Evolutionary conservation across 1,140 invertebrate species (phyloP).

Genomic region (Drosophila santomea): DNA sequence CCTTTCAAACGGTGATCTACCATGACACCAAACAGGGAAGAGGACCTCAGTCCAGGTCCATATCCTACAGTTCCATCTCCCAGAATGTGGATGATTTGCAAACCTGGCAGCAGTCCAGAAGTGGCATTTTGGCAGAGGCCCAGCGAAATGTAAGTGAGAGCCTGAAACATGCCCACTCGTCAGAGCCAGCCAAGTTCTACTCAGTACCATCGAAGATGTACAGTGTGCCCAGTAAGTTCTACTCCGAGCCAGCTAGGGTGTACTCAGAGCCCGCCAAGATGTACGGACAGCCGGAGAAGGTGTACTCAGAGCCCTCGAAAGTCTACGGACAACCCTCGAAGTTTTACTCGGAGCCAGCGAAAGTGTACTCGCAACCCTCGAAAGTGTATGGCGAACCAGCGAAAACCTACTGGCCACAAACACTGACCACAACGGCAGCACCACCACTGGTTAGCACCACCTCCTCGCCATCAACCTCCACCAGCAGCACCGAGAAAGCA

Average conservation of each 20-base stretch:
- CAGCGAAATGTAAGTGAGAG: constrained; percentile 82
- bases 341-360: constrained; percentile 86
- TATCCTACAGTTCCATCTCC: constrained; percentile 85
- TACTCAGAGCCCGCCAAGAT: constrained; percentile 88
- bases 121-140: constrained; percentile 74
- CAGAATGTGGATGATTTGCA: constrained; percentile 84
- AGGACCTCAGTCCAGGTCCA: constrained; percentile 84
- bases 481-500: constrained; percentile 12
- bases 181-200: constrained; percentile 85
- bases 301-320: constrained; percentile 88
- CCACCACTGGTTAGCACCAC: constrained; percentile 11
- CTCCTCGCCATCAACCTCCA: constrained; percentile 6
- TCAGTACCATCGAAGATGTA: constrained; percentile 86
- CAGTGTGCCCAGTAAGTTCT: constrained; percentile 87
- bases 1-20: constrained; percentile 86
- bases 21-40: constrained; percentile 85
- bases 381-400: constrained; percentile 86
- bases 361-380: constrained; percentile 85
- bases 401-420: constrained; percentile 85
- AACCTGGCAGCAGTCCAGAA: constrained; percentile 64
- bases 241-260: constrained; percentile 87
- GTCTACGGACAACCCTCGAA: constrained; percentile 88
- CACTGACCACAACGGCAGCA: constrained; percentile 33
- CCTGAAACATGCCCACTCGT: constrained; percentile 62
- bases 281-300: constrained; percentile 88